phyloP scores from a whole-genome alignment of 2,888 invertebrate genomes.

The Metopia argyrocephala region DNA sequence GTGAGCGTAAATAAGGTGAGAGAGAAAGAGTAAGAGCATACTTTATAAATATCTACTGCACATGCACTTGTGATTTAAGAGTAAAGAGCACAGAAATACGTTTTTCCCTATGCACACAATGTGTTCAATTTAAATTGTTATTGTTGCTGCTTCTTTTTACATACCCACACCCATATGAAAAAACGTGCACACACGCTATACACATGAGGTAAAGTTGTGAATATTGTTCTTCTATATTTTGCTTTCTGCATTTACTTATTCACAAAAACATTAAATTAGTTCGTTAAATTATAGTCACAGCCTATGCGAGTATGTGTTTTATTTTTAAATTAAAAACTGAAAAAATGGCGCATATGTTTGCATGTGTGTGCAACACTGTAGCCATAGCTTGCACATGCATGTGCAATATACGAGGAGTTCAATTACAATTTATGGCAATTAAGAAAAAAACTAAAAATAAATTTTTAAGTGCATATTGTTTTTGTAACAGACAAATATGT shows the following conservation, averaged over 20 bases:
- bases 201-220: neutral
- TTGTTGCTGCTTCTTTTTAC: neutral
- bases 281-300: neutral
- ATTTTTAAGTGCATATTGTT: neutral
- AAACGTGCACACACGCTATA: neutral
- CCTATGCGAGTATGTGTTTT: neutral
- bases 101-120: neutral
- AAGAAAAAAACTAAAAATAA: neutral
- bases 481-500: constrained; percentile 7
- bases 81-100: neutral
- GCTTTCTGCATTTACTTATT: neutral
- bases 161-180: constrained; percentile 25
- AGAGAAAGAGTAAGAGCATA: neutral
- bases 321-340: neutral
- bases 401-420: neutral
- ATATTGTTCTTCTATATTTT: neutral
- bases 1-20: neutral
- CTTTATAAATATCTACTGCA: neutral
- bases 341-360: constrained; percentile 36
- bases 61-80: constrained; percentile 4
- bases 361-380: constrained; percentile 17
- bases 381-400: neutral
- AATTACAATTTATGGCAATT: neutral
- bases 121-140: neutral
- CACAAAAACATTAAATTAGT: neutral